Base-by-base conservation (phyloP, 2,113 vertebrate species). In the Aplodontia rufa region DNA sequence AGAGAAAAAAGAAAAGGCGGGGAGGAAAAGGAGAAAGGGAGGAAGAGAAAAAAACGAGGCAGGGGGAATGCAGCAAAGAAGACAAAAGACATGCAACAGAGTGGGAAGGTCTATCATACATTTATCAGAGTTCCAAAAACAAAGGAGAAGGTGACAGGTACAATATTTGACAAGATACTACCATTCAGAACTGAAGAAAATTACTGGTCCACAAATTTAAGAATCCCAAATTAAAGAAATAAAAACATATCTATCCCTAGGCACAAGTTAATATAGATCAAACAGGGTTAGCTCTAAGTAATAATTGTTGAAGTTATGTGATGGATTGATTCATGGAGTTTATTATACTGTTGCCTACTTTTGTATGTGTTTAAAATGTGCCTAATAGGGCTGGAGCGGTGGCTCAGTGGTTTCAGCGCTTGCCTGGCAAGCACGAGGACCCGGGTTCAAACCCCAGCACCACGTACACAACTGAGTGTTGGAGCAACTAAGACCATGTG, bases 361-460 rank as follows among this genome's bases (percentile, higher is more conserved):
- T 82, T 93, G n/a, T 80, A 35, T 37, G 47, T 83, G 32, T 68
- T 88, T 93, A 81, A 89, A 69, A 90, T 90, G 71, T 92, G 7
- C 22, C 30, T 53, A 47, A 89, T 79, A 55, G n/a, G n/a, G n/a
- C n/a, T n/a, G n/a, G n/a, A n/a, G n/a, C n/a, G n/a, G n/a, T n/a
- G n/a, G n/a, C n/a, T n/a, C n/a, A n/a, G n/a, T n/a, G n/a, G n/a
- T n/a, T n/a, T n/a, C n/a, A n/a, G n/a, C n/a, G n/a, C n/a, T n/a
- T n/a, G n/a, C n/a, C n/a, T n/a, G n/a, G n/a, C n/a, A n/a, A n/a
- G n/a, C n/a, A n/a, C n/a, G n/a, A n/a, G n/a, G n/a, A n/a, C n/a
- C n/a, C n/a, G n/a, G n/a, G n/a, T n/a, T n/a, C n/a, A n/a, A n/a
- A n/a, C n/a, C n/a, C n/a, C n/a, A n/a, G n/a, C n/a, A n/a, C n/a